phyloP scores from a whole-genome alignment of 92 coral and sea anemone genomes.

The Chrysogorgia sp. region DNA sequence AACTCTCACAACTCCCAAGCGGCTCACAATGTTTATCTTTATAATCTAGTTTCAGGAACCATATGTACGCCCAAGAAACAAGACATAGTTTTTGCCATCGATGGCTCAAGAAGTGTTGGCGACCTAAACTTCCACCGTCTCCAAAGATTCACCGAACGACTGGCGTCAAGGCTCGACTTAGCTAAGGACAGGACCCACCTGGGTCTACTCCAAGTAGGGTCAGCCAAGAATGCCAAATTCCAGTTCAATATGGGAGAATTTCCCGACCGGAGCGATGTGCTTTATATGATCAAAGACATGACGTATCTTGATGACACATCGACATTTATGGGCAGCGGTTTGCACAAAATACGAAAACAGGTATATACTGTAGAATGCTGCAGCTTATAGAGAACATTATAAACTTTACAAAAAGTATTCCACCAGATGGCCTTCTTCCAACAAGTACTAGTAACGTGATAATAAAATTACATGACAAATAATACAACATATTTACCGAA shows the following conservation, averaged over 20 bases:
- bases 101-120: slow-evolving; percentile 38
- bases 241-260: slow-evolving; percentile 38
- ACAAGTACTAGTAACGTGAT: too few species aligned
- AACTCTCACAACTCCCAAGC: too few species aligned
- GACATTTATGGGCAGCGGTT: slow-evolving; percentile 25
- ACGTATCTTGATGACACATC: not conserved
- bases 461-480: too few species aligned
- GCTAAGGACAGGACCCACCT: slow-evolving; percentile 32
- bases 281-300: slow-evolving; percentile 41
- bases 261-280: slow-evolving; percentile 25
- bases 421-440: too few species aligned
- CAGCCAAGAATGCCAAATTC: not conserved
- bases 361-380: slow-evolving; percentile 42
- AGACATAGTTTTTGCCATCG: slow-evolving; percentile 27
- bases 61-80: slow-evolving; percentile 40
- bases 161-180: slow-evolving; percentile 30
- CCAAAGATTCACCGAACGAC: slow-evolving; percentile 23
- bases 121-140: slow-evolving; percentile 8
- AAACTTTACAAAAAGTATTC: too few species aligned
- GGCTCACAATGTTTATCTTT: not conserved
- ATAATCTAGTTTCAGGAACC: slow-evolving; percentile 16
- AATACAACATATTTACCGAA: too few species aligned
- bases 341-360: slow-evolving; percentile 24
- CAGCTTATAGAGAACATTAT: too few species aligned
- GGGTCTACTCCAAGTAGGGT: slow-evolving; percentile 33